Evolutionary conservation across 1,140 invertebrate species (phyloP).

Genomic region (Bombus superbus): DNA sequence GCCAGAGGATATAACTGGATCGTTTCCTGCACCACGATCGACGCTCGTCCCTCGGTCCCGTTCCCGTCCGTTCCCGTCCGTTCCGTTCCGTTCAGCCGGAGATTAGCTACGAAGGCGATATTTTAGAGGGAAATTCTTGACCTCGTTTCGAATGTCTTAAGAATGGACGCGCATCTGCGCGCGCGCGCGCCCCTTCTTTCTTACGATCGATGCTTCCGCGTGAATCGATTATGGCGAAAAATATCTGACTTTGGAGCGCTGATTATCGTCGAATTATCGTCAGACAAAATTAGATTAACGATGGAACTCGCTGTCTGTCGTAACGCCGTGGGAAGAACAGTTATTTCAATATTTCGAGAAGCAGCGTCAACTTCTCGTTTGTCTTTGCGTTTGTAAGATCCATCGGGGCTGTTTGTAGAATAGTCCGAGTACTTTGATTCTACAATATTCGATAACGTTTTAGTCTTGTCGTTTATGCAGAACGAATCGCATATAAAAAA

Average conservation of each 20-base stretch:
- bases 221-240: not conserved
- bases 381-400: no score
- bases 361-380: no score
- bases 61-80: not conserved
- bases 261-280: not conserved
- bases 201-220: not conserved
- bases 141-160: not conserved
- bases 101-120: not conserved
- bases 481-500: no score
- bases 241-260: not conserved
- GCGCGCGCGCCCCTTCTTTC: not conserved
- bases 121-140: conserved; percentile 29
- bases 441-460: no score
- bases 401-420: no score
- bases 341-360: no score
- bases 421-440: no score
- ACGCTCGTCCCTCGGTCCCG: not conserved
- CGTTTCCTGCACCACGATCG: not conserved
- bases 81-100: not conserved
- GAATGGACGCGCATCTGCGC: not conserved
- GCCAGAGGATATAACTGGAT: conserved; percentile 59
- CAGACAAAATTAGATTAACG: not conserved
- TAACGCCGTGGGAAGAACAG: no score
- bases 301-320: no score
- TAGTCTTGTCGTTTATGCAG: no score